Evolutionary conservation across 2,888 invertebrate species (phyloP).

Genomic region (Pherbina coryleti): DNA sequence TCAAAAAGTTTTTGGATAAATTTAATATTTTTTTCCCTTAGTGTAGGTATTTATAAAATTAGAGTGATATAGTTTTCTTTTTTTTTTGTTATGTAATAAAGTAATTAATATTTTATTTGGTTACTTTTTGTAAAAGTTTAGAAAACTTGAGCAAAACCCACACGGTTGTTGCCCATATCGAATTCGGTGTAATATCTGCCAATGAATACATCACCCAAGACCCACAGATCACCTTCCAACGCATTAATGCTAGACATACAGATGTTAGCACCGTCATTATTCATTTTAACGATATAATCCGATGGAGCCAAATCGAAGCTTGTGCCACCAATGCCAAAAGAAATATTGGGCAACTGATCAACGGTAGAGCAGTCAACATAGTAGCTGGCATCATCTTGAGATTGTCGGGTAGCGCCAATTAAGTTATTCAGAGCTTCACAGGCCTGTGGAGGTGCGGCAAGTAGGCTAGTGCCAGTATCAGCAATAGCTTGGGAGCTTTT

Average conservation of each 20-base stretch:
- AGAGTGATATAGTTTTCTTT: too few species aligned
- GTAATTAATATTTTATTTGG: too few species aligned
- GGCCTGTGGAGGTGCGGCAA: conserved; percentile 82
- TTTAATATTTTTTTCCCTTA: too few species aligned
- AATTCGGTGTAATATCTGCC: conserved; percentile 95
- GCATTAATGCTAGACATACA: conserved; percentile 93
- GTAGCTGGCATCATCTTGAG: background rate
- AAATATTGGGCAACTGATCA: conserved; percentile 68
- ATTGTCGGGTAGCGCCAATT: background rate
- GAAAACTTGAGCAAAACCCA: conserved; percentile 85
- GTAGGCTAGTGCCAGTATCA: conserved; percentile 94
- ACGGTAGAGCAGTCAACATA: conserved; percentile 15
- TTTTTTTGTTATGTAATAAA: too few species aligned
- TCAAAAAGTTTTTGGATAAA: too few species aligned
- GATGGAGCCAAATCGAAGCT: conserved; percentile 80
- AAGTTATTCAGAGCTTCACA: background rate
- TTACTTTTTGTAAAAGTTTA: conserved; percentile 54
- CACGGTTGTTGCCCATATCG: conserved; percentile 84
- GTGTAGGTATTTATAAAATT: too few species aligned
- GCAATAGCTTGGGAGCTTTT: conserved; percentile 89
- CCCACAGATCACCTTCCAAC: conserved; percentile 87
- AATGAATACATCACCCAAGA: conserved; percentile 96
- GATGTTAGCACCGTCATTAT: conserved; percentile 61
- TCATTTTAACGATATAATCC: conserved; percentile 80
- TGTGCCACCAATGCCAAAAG: conserved; percentile 80